A percentile compares a stretch with the other conserved stretches of the same genome.
Evolutionary conservation across 2,888 invertebrate genomes (phyloP).

Genomic region (Sycophila texana): DNA sequence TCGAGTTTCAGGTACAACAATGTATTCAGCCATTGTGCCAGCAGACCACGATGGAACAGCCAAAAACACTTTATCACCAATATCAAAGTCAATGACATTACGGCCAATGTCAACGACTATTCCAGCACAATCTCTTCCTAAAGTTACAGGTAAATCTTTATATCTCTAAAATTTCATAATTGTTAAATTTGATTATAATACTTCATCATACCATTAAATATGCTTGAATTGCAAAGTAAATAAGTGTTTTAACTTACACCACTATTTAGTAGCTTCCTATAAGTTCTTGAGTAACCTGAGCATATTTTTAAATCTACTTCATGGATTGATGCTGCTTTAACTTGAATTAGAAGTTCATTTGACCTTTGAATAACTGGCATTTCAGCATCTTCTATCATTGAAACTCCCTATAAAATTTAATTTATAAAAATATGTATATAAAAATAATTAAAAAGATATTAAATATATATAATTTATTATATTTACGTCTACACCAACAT

Average conservation of each 20-base stretch:
- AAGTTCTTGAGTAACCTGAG: constrained; percentile 77
- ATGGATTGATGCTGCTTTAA: constrained; percentile 80
- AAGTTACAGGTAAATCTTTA: constrained; percentile 77
- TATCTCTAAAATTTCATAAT: constrained; percentile 68
- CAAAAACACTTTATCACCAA: constrained; percentile 81
- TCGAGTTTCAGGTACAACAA: constrained; percentile 77
- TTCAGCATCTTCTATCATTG: constrained; percentile 77
- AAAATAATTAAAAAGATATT: neutral
- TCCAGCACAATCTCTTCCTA: constrained; percentile 82
- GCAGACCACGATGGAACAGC: constrained; percentile 79
- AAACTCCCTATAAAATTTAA: constrained; percentile 75
- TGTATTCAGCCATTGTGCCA: constrained; percentile 79
- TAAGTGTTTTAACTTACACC: constrained; percentile 64
- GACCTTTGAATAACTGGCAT: constrained; percentile 77
- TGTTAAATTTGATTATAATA: neutral
- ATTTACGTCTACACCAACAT: constrained; percentile 76
- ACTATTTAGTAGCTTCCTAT: constrained; percentile 74
- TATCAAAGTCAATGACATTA: constrained; percentile 78
- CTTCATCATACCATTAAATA: neutral
- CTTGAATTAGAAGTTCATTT: constrained; percentile 80
- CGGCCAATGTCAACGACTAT: constrained; percentile 80
- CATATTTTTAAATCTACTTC: constrained; percentile 79
- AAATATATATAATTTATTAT: neutral
- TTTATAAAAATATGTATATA: constrained; percentile 23
- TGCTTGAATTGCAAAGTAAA: neutral